phyloP scores from a whole-genome alignment of 2,113 vertebrate species.

The Pseudorhombus dupliciocellatus region DNA sequence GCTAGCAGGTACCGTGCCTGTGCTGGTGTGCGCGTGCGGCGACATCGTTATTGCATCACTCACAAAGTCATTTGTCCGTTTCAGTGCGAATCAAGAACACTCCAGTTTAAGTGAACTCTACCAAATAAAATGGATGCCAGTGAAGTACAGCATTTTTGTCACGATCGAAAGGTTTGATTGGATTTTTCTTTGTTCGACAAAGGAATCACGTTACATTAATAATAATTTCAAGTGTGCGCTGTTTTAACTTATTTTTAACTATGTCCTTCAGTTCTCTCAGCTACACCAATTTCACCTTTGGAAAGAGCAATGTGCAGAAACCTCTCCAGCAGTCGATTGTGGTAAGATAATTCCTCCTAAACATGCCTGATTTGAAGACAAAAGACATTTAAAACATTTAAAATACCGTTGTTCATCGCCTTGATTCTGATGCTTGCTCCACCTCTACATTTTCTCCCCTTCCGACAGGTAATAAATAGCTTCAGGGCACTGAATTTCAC shows the following conservation, averaged over 20 bases:
- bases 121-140: conserved; percentile 50
- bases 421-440: background rate
- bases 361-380: no score
- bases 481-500: conserved; percentile 70
- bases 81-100: conserved; percentile 73
- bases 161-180: conserved; percentile 74
- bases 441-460: background rate
- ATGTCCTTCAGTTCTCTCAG: conserved; percentile 75
- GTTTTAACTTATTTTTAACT: background rate
- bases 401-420: background rate
- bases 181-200: background rate
- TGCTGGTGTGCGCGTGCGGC: background rate
- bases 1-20: conserved; percentile 70
- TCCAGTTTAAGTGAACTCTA: conserved; percentile 16
- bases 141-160: conserved; percentile 78
- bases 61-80: conserved; percentile 15
- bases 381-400: no score
- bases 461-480: conserved; percentile 79
- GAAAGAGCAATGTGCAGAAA: conserved; percentile 64
- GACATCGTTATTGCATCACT: background rate
- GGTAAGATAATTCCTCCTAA: conserved; percentile 56
- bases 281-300: conserved; percentile 81
- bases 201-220: background rate
- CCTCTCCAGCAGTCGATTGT: conserved; percentile 70
- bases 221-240: background rate